Evolutionary conservation across 2,888 invertebrate species (phyloP).

Genomic region (Drosophila lacicola): DNA sequence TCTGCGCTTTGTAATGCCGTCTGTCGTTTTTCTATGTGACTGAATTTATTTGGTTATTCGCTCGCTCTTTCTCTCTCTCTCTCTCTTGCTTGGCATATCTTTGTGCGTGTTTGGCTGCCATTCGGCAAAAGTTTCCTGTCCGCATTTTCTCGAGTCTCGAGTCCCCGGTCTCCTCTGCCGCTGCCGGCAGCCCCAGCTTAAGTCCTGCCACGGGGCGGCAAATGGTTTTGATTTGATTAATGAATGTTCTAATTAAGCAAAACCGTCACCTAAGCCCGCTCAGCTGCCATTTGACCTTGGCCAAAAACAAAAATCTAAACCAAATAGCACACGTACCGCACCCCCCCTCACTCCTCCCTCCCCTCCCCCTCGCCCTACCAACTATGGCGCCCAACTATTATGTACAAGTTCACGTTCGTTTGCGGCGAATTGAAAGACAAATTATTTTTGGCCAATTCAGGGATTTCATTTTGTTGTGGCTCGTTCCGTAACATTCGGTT

Average conservation of each 20-base stretch:
- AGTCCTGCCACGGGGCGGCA: conserved; percentile 71
- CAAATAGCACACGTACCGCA: not conserved
- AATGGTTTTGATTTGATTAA: conserved; percentile 84
- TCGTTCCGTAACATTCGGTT: conserved; percentile 10
- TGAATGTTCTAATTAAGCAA: conserved; percentile 84
- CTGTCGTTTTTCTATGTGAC: conserved; percentile 79
- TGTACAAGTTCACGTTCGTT: conserved; percentile 34
- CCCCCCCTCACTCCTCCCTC: not conserved
- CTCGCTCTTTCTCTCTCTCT: conserved; percentile 1
- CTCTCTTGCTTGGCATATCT: conserved; percentile 27
- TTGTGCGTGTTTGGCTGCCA: conserved; percentile 76
- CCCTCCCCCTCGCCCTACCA: not conserved
- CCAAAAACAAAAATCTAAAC: conserved; percentile 67
- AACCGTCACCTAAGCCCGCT: conserved; percentile 77
- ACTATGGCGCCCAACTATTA: not conserved
- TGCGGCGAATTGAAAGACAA: conserved; percentile 67
- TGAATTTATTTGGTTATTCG: conserved; percentile 72
- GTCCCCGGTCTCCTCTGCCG: conserved; percentile 36
- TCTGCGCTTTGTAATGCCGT: conserved; percentile 78
- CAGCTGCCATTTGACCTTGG: conserved; percentile 76
- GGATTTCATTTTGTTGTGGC: conserved; percentile 42
- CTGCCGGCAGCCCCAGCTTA: conserved; percentile 27
- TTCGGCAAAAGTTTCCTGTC: conserved; percentile 74
- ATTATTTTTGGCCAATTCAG: conserved; percentile 70
- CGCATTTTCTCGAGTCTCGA: conserved; percentile 36